A percentile compares a stretch with the other conserved stretches of the same genome.
These are phyloP conservation scores for Saguinus midas DNA, from an alignment of 2,113 vertebrate species.

Conservation along the genomic window DNA sequence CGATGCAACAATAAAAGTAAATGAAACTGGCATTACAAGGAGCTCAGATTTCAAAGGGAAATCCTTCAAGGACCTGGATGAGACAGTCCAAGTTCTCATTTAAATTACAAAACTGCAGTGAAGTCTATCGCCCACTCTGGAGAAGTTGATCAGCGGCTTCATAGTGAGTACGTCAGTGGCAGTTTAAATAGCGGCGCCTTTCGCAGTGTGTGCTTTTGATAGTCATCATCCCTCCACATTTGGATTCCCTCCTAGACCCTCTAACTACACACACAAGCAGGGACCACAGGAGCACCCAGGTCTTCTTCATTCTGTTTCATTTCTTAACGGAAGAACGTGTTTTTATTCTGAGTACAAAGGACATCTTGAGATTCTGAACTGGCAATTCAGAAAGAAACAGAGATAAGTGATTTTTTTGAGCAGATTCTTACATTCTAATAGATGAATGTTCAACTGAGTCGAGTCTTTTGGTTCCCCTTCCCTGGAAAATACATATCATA, in stretches of 20 bases:
- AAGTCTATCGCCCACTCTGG: constrained; percentile 74
- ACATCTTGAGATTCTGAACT: not conserved
- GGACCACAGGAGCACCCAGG: not conserved
- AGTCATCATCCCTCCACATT: constrained; percentile 47
- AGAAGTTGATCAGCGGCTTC: constrained; percentile 75
- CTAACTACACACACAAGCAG: not conserved
- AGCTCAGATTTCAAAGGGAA: constrained; percentile 79
- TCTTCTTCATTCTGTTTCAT: not conserved
- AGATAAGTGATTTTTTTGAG: not conserved
- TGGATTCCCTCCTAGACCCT: constrained; percentile 23
- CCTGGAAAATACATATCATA: not conserved
- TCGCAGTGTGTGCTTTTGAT: constrained; percentile 71
- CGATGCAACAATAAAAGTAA: constrained; percentile 70
- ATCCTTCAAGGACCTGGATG: constrained; percentile 71
- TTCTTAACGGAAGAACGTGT: not conserved
- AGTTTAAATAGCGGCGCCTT: constrained; percentile 71
- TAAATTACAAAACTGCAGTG: constrained; percentile 79
- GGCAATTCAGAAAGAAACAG: not conserved
- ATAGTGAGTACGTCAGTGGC: constrained; percentile 73
- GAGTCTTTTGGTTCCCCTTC: not conserved
- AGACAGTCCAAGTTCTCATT: constrained; percentile 76
- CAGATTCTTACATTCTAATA: not conserved
- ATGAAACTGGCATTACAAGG: constrained; percentile 72
- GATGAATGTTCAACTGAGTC: not conserved
- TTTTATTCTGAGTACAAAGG: not conserved